Base-by-base conservation (phyloP, 2,797 vertebrate species). In the Hozukius guyotensis region DNA sequence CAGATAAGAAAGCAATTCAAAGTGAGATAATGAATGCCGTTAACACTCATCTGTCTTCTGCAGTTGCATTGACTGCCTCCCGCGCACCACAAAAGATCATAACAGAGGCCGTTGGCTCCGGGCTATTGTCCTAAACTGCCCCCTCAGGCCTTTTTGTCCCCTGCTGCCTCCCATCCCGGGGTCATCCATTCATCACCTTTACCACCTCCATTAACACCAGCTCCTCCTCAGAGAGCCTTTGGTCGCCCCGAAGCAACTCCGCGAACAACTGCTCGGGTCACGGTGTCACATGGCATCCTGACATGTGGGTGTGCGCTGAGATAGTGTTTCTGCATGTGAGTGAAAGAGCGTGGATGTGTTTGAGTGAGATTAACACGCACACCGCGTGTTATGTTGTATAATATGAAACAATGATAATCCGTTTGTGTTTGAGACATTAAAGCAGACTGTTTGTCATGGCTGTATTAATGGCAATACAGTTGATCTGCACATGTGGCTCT, bases 151-250 rank as follows among this genome's bases (percentile, higher is more conserved):
- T 68, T 80, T 83, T 84, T 76, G 70, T 82, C 79, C 85, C 83
- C 83, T 49, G 70, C 87, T 72, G 82, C 75, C 75, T 88, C 77
- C 10, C 78, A 75, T 68, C 74, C 71, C 7, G 60, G 77, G 79
- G 86, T 90, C 87, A 67, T 90, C 84, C 84, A 88, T 93, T 88
- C 76, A 91, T 93, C 91, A 89, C 83, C 86, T 89, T 87, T 76
- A 86, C 75, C 84, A 78, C 87, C 80, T 86, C 90, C 74, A 83
- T 93, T 92, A 91, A 70, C 88, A 78, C 84, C 65, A 34, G 81
- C 85, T 71, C 77, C 65, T 84, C 80, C 80, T 88, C 66, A 49
- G 87, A 85, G 80, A 64, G 74, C 72, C 32, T 87, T 86, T 68
- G 87, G 72, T 52, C 1, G 27, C 80, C 74, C 80, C 8, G 24